These are phyloP conservation scores for Camponotus fellah DNA, from an alignment of 2,888 invertebrate species.

Conservation along the genomic window DNA sequence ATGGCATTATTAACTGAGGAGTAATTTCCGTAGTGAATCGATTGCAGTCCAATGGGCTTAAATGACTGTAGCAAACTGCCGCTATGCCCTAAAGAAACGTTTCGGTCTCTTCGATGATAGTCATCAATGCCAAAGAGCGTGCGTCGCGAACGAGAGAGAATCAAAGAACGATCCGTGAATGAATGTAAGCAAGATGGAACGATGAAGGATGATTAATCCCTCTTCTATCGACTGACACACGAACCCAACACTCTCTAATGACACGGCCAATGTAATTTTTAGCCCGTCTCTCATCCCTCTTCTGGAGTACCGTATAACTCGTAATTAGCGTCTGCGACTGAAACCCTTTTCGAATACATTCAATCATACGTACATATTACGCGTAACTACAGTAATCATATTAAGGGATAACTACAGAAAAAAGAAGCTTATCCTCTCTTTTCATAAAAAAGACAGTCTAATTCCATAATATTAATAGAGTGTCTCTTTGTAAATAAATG, in stretches of 20 bases:
- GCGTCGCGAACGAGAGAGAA: slow-evolving; percentile 45
- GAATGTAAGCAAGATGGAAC: slow-evolving; percentile 30
- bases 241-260: slow-evolving; percentile 68
- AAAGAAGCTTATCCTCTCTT: slow-evolving; percentile 18
- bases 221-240: slow-evolving; percentile 56
- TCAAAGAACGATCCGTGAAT: slow-evolving; percentile 29
- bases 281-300: slow-evolving; percentile 62
- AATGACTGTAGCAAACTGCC: slow-evolving; percentile 37
- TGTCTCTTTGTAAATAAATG: not conserved
- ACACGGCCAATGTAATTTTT: slow-evolving; percentile 59
- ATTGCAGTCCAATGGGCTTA: slow-evolving; percentile 28
- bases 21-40: slow-evolving; percentile 48
- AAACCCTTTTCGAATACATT: slow-evolving; percentile 35
- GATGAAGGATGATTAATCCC: slow-evolving; percentile 73
- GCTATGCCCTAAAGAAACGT: slow-evolving; percentile 46
- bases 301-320: slow-evolving; percentile 41
- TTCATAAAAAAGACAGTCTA: slow-evolving; percentile 3
- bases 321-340: slow-evolving; percentile 45
- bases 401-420: slow-evolving; percentile 6
- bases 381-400: slow-evolving; percentile 40
- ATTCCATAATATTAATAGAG: slow-evolving; percentile 28
- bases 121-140: slow-evolving; percentile 24
- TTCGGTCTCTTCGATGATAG: slow-evolving; percentile 26
- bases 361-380: slow-evolving; percentile 42
- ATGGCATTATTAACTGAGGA: slow-evolving; percentile 26